phyloP scores from a whole-genome alignment of 2,797 vertebrate species.

The Neomorphus geoffroyi region DNA sequence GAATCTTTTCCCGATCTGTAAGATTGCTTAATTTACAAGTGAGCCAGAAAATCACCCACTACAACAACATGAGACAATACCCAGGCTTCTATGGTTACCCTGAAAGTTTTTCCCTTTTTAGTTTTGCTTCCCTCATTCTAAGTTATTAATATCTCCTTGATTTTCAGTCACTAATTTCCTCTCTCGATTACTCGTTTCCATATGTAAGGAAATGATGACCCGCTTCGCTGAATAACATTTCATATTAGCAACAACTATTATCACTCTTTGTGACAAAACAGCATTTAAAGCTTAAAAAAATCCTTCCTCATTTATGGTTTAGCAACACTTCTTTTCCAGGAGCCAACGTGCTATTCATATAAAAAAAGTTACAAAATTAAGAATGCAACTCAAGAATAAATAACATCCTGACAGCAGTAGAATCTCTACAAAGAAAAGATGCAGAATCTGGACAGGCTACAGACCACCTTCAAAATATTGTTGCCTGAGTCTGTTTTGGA shows the following conservation, averaged over 20 bases:
- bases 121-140: neutral
- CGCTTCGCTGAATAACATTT: neutral
- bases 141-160: neutral
- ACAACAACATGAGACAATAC: neutral
- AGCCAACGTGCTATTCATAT: neutral
- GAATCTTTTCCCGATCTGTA: neutral
- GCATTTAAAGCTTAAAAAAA: neutral
- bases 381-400: neutral
- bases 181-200: neutral
- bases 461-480: neutral
- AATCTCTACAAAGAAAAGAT: neutral
- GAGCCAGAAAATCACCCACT: neutral
- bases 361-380: neutral
- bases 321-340: neutral
- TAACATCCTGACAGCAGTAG: neutral
- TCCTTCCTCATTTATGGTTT: neutral
- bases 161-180: neutral
- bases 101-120: neutral
- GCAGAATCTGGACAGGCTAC: neutral
- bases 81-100: neutral
- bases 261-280: neutral
- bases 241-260: neutral
- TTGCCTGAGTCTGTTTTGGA: neutral
- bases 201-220: neutral
- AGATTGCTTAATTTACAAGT: neutral